Evolutionary conservation across 1,140 invertebrate genomes (phyloP).

Genomic region (Hypothenemus hampei): DNA sequence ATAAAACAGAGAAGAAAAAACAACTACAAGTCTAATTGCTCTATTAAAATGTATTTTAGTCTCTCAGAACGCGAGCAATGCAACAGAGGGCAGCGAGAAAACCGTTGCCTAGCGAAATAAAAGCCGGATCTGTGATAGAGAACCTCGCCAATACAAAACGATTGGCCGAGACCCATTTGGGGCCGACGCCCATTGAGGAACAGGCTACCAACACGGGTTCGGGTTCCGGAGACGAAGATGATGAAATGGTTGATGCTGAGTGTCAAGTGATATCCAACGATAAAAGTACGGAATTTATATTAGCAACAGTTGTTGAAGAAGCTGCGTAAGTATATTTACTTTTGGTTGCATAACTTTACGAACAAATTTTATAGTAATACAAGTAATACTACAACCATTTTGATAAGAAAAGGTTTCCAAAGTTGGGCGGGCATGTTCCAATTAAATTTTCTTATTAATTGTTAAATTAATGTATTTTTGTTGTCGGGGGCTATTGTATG

Average conservation of each 20-base stretch:
- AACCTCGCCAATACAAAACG: constrained; percentile 77
- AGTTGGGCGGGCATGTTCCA: too few relatives aligned
- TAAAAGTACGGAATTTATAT: constrained; percentile 82
- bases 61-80: constrained; percentile 75
- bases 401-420: too few relatives aligned
- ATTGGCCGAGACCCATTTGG: constrained; percentile 75
- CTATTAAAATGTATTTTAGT: constrained; percentile 50
- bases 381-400: too few relatives aligned
- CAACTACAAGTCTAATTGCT: too few relatives aligned
- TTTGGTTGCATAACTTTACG: too few relatives aligned
- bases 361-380: too few relatives aligned
- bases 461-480: too few relatives aligned
- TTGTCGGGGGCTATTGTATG: too few relatives aligned
- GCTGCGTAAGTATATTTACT: constrained; percentile 49
- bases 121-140: constrained; percentile 80
- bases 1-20: too few relatives aligned
- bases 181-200: constrained; percentile 60
- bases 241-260: constrained; percentile 60
- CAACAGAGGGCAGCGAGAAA: constrained; percentile 72
- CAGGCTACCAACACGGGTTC: constrained; percentile 84
- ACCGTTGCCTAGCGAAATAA: constrained; percentile 64
- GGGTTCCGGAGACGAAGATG: constrained; percentile 82
- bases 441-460: too few relatives aligned
- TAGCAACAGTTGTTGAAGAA: constrained; percentile 78
- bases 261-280: constrained; percentile 84